A percentile compares a stretch with the other conserved stretches of the same genome.
These are phyloP conservation scores for Parascotia fuliginaria DNA, from an alignment of 2,888 invertebrate species.

Conservation along the genomic window DNA sequence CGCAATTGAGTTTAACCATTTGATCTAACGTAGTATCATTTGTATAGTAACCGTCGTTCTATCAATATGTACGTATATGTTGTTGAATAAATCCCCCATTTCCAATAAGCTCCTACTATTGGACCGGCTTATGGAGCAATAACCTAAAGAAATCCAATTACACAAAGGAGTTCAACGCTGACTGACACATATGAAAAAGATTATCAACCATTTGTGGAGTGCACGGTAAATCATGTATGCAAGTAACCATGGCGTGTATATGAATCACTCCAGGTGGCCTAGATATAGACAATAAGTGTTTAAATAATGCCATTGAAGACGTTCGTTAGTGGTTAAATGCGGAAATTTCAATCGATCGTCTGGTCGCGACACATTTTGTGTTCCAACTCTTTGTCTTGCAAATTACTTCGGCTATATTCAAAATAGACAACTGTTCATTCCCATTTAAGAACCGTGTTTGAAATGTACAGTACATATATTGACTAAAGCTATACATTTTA, in stretches of 20 bases:
- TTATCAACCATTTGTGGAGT: slow-evolving; percentile 54
- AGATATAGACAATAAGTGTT: slow-evolving; percentile 50
- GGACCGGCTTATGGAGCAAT: slow-evolving; percentile 51
- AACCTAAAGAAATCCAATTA: slow-evolving; percentile 70
- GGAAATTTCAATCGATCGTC: slow-evolving; percentile 47
- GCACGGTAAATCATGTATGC: slow-evolving; percentile 35
- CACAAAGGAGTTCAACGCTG: slow-evolving; percentile 57
- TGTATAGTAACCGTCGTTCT: slow-evolving; percentile 40
- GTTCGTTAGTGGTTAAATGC: slow-evolving; percentile 33
- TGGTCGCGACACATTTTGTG: slow-evolving; percentile 15
- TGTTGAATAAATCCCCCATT: slow-evolving; percentile 31
- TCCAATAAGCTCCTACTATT: slow-evolving; percentile 35
- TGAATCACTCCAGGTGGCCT: slow-evolving; percentile 55
- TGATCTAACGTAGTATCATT: slow-evolving; percentile 43
- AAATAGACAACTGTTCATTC: slow-evolving; percentile 5
- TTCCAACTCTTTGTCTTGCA: slow-evolving; percentile 27
- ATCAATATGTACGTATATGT: slow-evolving; percentile 16
- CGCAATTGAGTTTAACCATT: slow-evolving; percentile 44
- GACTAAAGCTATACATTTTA: neutral
- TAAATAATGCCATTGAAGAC: slow-evolving; percentile 57
- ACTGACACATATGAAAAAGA: slow-evolving; percentile 60
- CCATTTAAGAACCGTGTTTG: slow-evolving; percentile 1
- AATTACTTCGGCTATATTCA: slow-evolving; percentile 19
- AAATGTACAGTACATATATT: neutral
- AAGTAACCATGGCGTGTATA: slow-evolving; percentile 36